Evolutionary conservation across 1,140 invertebrate genomes (phyloP).

Genomic region (Coptotermes formosanus): DNA sequence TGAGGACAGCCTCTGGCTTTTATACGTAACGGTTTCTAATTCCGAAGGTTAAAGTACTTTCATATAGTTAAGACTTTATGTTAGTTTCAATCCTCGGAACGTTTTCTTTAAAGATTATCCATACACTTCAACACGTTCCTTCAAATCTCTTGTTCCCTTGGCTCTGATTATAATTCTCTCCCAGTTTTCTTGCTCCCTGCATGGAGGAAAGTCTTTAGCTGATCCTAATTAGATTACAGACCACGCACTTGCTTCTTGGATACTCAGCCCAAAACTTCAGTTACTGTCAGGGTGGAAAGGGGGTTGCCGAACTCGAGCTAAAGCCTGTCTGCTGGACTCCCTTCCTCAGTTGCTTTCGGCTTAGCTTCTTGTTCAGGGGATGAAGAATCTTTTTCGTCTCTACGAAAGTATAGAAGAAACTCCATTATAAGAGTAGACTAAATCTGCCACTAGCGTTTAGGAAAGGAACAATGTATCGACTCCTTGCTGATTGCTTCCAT

Average conservation of each 20-base stretch:
- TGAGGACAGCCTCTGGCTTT: too few species aligned
- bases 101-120: conserved; percentile 16
- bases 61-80: background rate
- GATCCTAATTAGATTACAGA: conserved; percentile 9
- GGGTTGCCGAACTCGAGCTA: background rate
- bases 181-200: background rate
- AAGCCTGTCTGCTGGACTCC: conserved; percentile 1
- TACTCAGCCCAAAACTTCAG: conserved; percentile 2
- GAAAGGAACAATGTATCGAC: background rate
- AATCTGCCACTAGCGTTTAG: background rate
- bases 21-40: background rate
- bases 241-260: conserved; percentile 11
- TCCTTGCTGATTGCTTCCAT: background rate
- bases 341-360: background rate
- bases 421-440: background rate
- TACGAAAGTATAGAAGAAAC: conserved; percentile 17
- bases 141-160: background rate
- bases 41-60: background rate
- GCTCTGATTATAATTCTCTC: conserved; percentile 13
- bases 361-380: conserved; percentile 5
- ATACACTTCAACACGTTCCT: background rate
- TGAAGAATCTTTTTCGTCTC: conserved; percentile 2
- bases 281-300: background rate
- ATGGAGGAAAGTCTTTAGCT: background rate
- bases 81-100: conserved; percentile 9